These are phyloP conservation scores for Eidolon dupreanum DNA, from an alignment of 2,797 vertebrate species.

Conservation along the genomic window DNA sequence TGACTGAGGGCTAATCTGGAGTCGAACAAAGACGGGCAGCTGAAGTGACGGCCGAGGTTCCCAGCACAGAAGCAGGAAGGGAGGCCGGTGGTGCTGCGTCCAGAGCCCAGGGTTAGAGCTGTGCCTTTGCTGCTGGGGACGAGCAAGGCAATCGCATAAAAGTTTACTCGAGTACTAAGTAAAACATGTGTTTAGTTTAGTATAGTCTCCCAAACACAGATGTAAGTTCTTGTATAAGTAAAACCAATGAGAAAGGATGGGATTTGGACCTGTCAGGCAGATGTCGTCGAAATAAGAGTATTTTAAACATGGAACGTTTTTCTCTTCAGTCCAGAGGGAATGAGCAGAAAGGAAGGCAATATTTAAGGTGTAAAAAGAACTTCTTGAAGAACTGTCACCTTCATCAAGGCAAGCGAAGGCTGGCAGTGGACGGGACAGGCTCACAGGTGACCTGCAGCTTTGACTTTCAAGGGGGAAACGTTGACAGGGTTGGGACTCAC, in stretches of 20 bases:
- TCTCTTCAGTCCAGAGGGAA: not conserved
- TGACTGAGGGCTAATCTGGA: not conserved
- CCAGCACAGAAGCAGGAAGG: not conserved
- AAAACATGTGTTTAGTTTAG: not conserved
- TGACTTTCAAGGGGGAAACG: not conserved
- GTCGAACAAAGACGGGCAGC: not conserved
- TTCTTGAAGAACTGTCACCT: not conserved
- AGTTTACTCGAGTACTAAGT: not conserved
- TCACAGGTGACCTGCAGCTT: not conserved
- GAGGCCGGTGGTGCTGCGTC: not conserved
- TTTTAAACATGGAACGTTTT: not conserved
- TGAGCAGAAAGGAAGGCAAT: not conserved
- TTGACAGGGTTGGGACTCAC: not conserved
- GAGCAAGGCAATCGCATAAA: not conserved
- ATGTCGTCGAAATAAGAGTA: not conserved
- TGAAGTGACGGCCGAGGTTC: not conserved
- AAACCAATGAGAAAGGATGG: not conserved
- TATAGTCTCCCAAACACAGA: not conserved
- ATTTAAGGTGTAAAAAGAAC: not conserved
- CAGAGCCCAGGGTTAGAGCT: not conserved
- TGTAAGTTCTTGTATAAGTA: not conserved
- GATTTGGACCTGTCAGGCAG: not conserved
- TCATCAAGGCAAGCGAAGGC: not conserved
- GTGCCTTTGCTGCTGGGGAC: not conserved
- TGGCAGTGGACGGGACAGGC: not conserved